A percentile compares a stretch with the other conserved stretches of the same genome.
phyloP scores from a whole-genome alignment of 2,113 vertebrate genomes.

The Prunella himalayana region DNA sequence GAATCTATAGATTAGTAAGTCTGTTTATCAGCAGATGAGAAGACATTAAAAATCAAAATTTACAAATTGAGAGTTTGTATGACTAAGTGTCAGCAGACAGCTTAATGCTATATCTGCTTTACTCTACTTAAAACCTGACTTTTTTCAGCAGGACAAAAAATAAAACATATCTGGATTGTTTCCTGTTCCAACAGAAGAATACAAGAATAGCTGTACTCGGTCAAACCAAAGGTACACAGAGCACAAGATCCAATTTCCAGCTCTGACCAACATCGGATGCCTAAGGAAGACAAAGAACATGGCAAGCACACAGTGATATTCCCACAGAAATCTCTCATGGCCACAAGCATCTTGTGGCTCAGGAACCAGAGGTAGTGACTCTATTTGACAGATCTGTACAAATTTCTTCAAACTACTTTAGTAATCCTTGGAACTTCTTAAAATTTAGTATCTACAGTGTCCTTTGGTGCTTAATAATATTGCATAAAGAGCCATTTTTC shows the following conservation, averaged over 20 bases:
- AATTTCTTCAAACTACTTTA: neutral
- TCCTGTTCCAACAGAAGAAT: neutral
- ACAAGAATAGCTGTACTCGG: neutral
- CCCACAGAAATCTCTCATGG: neutral
- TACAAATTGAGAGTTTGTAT: neutral
- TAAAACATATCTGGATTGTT: neutral
- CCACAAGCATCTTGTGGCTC: constrained; percentile 46
- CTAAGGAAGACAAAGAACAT: neutral
- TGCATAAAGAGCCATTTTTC: neutral
- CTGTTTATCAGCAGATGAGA: neutral
- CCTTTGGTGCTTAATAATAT: neutral
- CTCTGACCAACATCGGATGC: neutral
- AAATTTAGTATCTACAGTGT: neutral
- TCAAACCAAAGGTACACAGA: constrained; percentile 5
- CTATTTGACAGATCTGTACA: neutral
- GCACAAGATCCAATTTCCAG: neutral
- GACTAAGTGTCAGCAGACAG: neutral
- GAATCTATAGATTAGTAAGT: neutral
- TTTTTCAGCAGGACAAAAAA: neutral
- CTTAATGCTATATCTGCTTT: neutral
- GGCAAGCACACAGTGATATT: neutral
- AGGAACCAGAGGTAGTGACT: neutral
- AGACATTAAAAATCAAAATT: neutral
- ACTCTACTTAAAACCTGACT: neutral
- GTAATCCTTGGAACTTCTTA: neutral